Evolutionary conservation across 2,888 invertebrate species (phyloP), one percentile per base, ranked within the genome.

Genomic region (Andrena bucephala): DNA sequence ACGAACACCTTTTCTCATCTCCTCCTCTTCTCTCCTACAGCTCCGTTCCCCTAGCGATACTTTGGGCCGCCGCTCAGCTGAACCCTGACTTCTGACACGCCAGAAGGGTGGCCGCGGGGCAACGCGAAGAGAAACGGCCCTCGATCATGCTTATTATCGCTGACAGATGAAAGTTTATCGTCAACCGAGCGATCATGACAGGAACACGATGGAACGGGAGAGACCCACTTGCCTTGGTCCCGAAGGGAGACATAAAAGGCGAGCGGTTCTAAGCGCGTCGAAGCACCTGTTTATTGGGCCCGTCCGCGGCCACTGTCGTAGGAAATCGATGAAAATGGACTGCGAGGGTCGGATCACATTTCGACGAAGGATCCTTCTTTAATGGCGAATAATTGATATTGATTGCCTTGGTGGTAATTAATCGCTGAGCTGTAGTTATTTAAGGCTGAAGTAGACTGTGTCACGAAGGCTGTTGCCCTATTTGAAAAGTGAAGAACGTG

Each of bases 241-340:
- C 33, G 50, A 69, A 67, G 36, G 65, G 42, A n/a, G 72, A 81
- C 81, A 54, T 83, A 76, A 83, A 83, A 76, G 83, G 83, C 68
- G 71, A 82, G 48, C 63, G 66, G 60, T 60, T 78, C 78, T 65
- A 81, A 73, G 60, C 70, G 42, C 33, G 29, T 50, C 29, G 59
- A 65, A 66, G 66, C 79, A 79, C 73, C 81, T 81, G 79, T 78
- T 42, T 69, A 63, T 63, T 60, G 52, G n/a, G 16, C 60, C 48
- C 54, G 29, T 16, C 29, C 13, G 65, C 33, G 27, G 33, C 72
- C 50, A 29, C 59, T n/a, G 69, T 36, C 67, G 3, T 31, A 33
- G 24, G 54, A 74, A 66, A 67, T 33, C 42, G 77, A 80, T 29
- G 50, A 13, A 73, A 27, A 16, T 31, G 24, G 33, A 24, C 24